Base-by-base conservation (phyloP, 2,888 invertebrate genomes). In the Podotricha telesiphe region DNA sequence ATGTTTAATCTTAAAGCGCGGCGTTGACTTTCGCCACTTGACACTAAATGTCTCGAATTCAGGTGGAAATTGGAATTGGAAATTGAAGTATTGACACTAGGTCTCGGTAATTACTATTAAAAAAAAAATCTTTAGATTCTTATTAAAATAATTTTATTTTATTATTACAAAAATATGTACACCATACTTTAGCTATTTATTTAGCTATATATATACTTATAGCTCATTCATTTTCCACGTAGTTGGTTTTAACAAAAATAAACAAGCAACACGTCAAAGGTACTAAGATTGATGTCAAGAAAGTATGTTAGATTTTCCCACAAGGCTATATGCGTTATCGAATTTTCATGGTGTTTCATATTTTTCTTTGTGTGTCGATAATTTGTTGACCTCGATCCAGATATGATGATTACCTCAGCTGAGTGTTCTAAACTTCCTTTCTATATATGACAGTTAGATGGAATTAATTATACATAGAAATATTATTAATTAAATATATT, bases 301-400 rank as follows among this genome's bases (percentile, higher is more conserved):
- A 48, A 48, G 11, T 51, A 19, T 20, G 20, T 34, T n/a, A 58
- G 7, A 28, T 59, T 66, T 51, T 28, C 58, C 47, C 37, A 40
- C 67, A 67, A 67, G 62, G 62, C 45, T 55, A 55, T n/a, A n/a
- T n/a, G 20, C 53, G 62, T 55, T 67, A 67, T 67, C 62, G 53
- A 62, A 61, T 47, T 61, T 67, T 67, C 62, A 67, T 62, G 67
- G 61, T 67, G 48, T 34, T 20, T 55, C 45, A 47, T 53, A 37
- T 19, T 42, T 58, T 67, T 65, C 67, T 50, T 67, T 67, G 67
- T 61, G 42, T 11, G 11, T 53, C 22, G 61, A 53, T 67, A 62
- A 61, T 53, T 59, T 59, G 53, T 20, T 67, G 67, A 55, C 67
- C 62, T 67, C 67, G 67, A 55, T 62, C 28, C 53, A 55, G 62